A percentile compares a stretch with the other conserved stretches of the same genome.
phyloP scores from a whole-genome alignment of 2,888 invertebrate species.

The Sarcophaga carnaria region DNA sequence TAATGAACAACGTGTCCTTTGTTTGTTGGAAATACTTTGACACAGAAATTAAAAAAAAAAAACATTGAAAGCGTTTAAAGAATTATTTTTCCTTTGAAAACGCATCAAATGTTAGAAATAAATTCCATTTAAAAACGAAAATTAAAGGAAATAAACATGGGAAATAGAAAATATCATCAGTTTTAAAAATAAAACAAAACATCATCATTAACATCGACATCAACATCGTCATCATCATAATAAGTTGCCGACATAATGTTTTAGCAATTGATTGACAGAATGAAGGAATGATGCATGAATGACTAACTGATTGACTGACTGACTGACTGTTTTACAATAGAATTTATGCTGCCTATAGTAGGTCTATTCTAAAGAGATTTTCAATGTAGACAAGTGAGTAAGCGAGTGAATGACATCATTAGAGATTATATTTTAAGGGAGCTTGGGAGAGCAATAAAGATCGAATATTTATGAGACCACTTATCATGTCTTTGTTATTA shows the following conservation, averaged over 20 bases:
- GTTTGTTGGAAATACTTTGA: background rate
- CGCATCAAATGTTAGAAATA: background rate
- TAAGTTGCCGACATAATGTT: constrained; percentile 1
- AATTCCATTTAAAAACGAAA: background rate
- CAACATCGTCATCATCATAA: background rate
- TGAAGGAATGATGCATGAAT: background rate
- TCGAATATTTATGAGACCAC: background rate
- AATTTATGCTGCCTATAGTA: no score
- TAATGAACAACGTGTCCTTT: background rate
- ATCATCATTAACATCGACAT: background rate
- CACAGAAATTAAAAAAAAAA: background rate
- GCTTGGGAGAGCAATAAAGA: background rate
- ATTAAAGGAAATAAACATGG: no score
- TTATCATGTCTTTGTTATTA: background rate
- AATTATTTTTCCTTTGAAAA: background rate
- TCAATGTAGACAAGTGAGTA: background rate
- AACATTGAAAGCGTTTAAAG: background rate
- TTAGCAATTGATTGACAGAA: constrained; percentile 35
- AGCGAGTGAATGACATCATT: background rate
- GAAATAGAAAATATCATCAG: no score
- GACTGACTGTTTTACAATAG: no score
- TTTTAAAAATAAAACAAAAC: background rate
- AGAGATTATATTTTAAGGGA: no score
- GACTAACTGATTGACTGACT: no score
- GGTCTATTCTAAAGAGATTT: background rate